Percentiles rank a stretch among this genome's conserved stretches.
These are phyloP conservation scores for Bursaphelenchus okinawaensis DNA, from an alignment of 2,888 invertebrate genomes.

Conservation along the genomic window DNA sequence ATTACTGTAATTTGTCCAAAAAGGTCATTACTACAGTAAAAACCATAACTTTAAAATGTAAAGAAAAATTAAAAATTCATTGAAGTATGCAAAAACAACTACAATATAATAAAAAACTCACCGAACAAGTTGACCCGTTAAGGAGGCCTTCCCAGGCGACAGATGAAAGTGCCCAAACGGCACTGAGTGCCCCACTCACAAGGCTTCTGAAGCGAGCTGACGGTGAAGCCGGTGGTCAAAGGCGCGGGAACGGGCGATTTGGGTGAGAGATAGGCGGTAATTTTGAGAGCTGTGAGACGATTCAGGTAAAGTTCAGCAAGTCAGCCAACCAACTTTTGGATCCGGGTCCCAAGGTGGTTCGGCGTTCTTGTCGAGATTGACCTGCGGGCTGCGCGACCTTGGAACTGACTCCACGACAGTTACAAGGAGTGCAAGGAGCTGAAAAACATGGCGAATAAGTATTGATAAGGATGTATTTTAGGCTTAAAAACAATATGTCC, in stretches of 20 bases:
- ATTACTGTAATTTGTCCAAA: no score
- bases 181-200: conserved; percentile 22
- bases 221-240: background rate
- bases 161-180: conserved; percentile 20
- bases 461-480: background rate
- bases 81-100: background rate
- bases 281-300: background rate
- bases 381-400: conserved; percentile 22
- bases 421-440: conserved; percentile 8
- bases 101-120: background rate
- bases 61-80: background rate
- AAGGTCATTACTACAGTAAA: no score
- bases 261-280: background rate
- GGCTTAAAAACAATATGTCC: conserved; percentile 9
- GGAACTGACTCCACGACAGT: conserved; percentile 20
- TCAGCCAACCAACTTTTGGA: conserved; percentile 14
- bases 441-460: no score
- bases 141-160: conserved; percentile 30
- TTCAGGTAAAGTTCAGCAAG: no score
- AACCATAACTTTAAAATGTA: no score
- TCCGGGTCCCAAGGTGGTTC: conserved; percentile 34
- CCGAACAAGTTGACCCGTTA: conserved; percentile 13
- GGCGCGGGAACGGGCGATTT: background rate
- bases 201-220: background rate
- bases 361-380: conserved; percentile 34